Percentiles rank a stretch among this genome's conserved stretches.
These are phyloP conservation scores for Macrochelys suwanniensis DNA, from an alignment of 2,797 vertebrate species.

Conservation along the genomic window DNA sequence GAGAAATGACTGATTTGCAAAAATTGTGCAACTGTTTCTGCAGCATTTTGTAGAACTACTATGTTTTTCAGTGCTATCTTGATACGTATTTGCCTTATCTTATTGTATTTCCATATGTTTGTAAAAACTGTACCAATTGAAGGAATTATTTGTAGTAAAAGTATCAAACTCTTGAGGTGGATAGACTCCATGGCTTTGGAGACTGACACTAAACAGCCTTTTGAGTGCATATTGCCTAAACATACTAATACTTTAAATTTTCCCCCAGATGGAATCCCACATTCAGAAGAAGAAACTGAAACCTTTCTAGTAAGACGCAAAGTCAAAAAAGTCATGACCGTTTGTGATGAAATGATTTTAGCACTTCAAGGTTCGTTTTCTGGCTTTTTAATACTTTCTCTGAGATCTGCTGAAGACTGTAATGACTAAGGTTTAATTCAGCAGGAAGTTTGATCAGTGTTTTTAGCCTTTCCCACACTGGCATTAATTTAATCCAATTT, in stretches of 20 bases:
- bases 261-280: neutral
- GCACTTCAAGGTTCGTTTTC: neutral
- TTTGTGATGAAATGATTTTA: neutral
- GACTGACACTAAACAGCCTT: neutral
- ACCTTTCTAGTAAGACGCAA: neutral
- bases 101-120: neutral
- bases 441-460: neutral
- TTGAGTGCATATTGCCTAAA: neutral
- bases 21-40: neutral
- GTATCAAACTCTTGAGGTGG: neutral
- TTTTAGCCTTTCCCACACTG: neutral
- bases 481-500: neutral
- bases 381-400: neutral
- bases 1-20: neutral
- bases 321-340: neutral
- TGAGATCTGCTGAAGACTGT: neutral
- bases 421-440: neutral
- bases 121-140: neutral
- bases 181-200: neutral
- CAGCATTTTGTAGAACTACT: neutral
- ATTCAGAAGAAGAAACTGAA: neutral
- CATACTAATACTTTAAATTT: neutral
- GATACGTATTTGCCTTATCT: neutral
- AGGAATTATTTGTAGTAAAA: neutral
- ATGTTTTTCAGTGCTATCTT: neutral